Base-by-base conservation (phyloP, 1,140 invertebrate species). In the Chymomyza costata region DNA sequence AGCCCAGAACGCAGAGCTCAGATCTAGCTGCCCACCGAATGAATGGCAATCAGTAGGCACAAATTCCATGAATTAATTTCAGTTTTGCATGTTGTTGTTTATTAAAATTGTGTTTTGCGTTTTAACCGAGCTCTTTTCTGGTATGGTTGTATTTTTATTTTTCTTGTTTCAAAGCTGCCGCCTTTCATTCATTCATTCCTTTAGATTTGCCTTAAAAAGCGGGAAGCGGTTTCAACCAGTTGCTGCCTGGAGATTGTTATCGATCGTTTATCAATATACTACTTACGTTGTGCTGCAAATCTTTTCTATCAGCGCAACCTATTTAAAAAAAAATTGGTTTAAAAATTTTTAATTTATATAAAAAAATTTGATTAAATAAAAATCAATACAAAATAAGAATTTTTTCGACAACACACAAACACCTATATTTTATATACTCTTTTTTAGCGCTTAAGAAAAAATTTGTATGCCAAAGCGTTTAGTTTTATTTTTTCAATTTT, bases 11-110 rank as follows among this genome's bases (percentile, higher is more conserved):
- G 2, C n/a, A 6, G n/a, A 6, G 28, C 28, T 6, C n/a, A n/a
- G 18, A 15, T 37, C 10, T 13, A 21, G 6, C 1, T 18, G 19
- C 14, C 30, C 11, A 28, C 21, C 13, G 11, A 45, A 32, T 69
- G 49, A 8, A 25, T 25, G 65, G 40, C 49, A 63, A 63, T 62
- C 58, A 61, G 49, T 59, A 58, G 49, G 46, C 52, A 62, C 40
- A 67, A 82, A 71, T 82, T 82, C 76, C 76, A 61, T 82, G 76
- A 82, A 82, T 82, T 82, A 82, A 82, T 82, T 82, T 82, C 76
- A 82, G 76, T 82, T 82, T 82, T 82, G 76, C 76, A 82, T 82
- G 76, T 82, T 76, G 74, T 81, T 81, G 82, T 81, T 81, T 81
- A 81, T 81, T 81, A 81, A 81, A 82, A 81, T 81, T 81, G 25